phyloP scores from a whole-genome alignment of 2,888 invertebrate genomes.

The Linyphia triangularis region DNA sequence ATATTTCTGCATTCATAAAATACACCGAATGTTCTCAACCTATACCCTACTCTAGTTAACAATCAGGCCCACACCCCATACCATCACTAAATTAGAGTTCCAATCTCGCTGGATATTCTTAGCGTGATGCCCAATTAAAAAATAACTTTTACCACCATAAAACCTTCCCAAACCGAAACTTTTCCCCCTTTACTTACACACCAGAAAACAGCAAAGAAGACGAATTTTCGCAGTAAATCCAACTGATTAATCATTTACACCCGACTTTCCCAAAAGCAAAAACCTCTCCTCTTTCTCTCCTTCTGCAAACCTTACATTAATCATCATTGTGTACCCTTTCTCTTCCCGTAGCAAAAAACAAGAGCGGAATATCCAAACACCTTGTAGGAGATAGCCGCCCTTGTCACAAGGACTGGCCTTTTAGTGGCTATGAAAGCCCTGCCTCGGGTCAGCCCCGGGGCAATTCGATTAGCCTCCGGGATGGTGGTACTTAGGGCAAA shows the following conservation, averaged over 20 bases:
- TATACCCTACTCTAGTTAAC: neutral
- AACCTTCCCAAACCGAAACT: neutral
- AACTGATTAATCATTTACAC: conserved; percentile 68
- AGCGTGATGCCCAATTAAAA: conserved; percentile 11
- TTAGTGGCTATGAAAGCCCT: conserved; percentile 69
- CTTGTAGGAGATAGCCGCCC: neutral
- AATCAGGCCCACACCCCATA: neutral
- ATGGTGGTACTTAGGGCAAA: conserved; percentile 55
- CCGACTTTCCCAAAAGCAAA: conserved; percentile 1
- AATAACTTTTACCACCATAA: conserved; percentile 32
- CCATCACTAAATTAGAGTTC: neutral
- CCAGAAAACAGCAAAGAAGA: neutral
- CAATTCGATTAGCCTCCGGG: conserved; percentile 69
- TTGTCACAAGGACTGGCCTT: conserved; percentile 60
- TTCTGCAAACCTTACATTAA: conserved; percentile 45
- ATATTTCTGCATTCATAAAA: too few species aligned
- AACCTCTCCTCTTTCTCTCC: conserved; percentile 15
- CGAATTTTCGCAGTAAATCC: conserved; percentile 53
- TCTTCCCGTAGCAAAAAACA: conserved; percentile 2
- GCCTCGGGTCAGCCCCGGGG: conserved; percentile 57
- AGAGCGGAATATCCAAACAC: conserved; percentile 11
- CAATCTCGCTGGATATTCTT: neutral
- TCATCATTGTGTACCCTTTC: conserved; percentile 57
- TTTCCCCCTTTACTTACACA: neutral
- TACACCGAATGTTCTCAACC: too few species aligned